Evolutionary conservation across 2,113 vertebrate species (phyloP).

Genomic region (Leucosticte australis): DNA sequence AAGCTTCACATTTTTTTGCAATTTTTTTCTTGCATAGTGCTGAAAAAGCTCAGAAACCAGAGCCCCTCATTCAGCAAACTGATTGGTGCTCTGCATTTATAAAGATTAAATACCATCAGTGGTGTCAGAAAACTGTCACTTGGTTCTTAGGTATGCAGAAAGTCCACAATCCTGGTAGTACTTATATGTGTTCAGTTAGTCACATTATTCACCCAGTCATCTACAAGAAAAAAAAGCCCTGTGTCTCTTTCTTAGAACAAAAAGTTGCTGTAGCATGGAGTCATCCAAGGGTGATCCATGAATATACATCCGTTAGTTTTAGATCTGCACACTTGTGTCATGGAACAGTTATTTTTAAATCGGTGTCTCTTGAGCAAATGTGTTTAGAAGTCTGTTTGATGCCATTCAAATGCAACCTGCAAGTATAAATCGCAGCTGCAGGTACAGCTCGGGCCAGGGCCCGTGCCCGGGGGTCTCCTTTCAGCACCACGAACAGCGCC

Average conservation of each 20-base stretch:
- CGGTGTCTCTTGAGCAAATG: not conserved
- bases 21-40: not conserved
- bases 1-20: rapidly evolving
- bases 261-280: not conserved
- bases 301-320: not conserved
- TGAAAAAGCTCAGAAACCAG: not conserved
- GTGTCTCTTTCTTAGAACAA: not conserved
- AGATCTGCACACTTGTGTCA: not conserved
- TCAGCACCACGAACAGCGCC: not conserved
- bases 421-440: rapidly evolving
- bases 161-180: not conserved
- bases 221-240: not conserved
- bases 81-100: not conserved
- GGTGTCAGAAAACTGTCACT: not conserved
- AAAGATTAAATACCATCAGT: not conserved
- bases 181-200: not conserved
- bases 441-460: rapidly evolving
- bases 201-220: rapidly evolving
- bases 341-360: not conserved
- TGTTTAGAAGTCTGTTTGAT: not conserved
- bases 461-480: rapidly evolving
- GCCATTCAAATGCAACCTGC: not conserved
- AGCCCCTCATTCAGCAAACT: not conserved
- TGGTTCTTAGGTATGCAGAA: not conserved
- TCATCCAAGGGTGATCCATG: not conserved